Conservation (phyloP, 1,140 invertebrate genomes). For the Cydia strobilella region DNA sequence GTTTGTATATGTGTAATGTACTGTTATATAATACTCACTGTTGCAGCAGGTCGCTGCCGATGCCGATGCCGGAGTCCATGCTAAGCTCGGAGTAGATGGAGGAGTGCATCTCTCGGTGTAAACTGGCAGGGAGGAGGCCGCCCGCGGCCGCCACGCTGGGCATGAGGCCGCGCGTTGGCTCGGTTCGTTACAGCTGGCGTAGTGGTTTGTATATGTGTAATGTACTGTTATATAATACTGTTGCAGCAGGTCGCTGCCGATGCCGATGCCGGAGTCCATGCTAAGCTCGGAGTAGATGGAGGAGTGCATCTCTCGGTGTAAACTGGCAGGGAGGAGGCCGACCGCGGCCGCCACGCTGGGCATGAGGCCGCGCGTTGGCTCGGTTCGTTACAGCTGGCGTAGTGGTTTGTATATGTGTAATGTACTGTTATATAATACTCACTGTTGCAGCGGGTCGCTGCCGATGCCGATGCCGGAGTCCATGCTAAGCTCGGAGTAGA, state of each 20-base stretch:
- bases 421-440: conserved; percentile 39
- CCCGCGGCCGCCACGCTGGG: conserved; percentile 77
- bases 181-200: conserved; percentile 86
- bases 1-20: background rate
- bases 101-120: conserved; percentile 93
- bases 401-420: background rate
- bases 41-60: conserved; percentile 62
- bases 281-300: conserved; percentile 92
- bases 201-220: background rate
- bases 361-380: conserved; percentile 83
- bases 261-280: conserved; percentile 89
- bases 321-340: conserved; percentile 81
- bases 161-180: conserved; percentile 83
- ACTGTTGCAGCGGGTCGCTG: conserved; percentile 64
- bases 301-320: conserved; percentile 93
- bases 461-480: conserved; percentile 87
- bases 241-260: conserved; percentile 62
- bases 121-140: conserved; percentile 81
- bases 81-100: conserved; percentile 91
- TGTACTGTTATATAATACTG: conserved; percentile 40
- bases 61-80: conserved; percentile 88
- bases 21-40: conserved; percentile 49
- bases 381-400: conserved; percentile 86
- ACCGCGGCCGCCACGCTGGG: conserved; percentile 76
- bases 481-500: conserved; percentile 90